Percentiles rank a stretch among this genome's conserved stretches.
Conservation (phyloP, 1,140 invertebrate genomes). For the Platorchestia sp. region DNA sequence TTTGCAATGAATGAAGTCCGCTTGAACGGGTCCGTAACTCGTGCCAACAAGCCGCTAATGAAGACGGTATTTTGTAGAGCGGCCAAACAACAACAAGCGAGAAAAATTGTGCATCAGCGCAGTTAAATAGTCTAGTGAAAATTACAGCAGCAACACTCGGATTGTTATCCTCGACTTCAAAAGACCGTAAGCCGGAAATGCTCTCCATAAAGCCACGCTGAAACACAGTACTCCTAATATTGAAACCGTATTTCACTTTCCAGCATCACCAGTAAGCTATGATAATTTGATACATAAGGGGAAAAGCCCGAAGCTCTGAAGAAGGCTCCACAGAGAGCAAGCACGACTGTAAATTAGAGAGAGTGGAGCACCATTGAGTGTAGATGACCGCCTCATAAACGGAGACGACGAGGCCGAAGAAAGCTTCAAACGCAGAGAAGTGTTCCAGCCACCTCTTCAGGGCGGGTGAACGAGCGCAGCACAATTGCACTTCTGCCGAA, state of each 20-base stretch:
- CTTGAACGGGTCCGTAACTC: background rate
- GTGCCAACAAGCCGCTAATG: background rate
- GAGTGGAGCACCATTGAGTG: background rate
- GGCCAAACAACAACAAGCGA: background rate
- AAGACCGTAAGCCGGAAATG: background rate
- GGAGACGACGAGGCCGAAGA: background rate
- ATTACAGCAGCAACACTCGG: too few species aligned
- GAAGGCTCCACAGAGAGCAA: background rate
- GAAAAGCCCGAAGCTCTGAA: background rate
- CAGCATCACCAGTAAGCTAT: too few species aligned
- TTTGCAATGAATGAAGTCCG: background rate
- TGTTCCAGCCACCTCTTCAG: background rate
- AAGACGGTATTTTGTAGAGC: background rate
- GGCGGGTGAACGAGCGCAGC: background rate
- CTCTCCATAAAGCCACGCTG: background rate
- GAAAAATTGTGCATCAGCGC: too few species aligned
- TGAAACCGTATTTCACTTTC: background rate
- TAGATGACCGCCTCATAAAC: background rate
- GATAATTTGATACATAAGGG: too few species aligned
- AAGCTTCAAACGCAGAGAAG: background rate
- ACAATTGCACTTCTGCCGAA: background rate
- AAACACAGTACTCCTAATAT: background rate
- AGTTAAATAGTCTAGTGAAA: too few species aligned
- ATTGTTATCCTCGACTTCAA: too few species aligned
- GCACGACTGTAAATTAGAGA: background rate